Evolutionary conservation across 2,113 vertebrate species (phyloP), one percentile per base, ranked within the genome.

Genomic region (Aepyceros melampus): DNA sequence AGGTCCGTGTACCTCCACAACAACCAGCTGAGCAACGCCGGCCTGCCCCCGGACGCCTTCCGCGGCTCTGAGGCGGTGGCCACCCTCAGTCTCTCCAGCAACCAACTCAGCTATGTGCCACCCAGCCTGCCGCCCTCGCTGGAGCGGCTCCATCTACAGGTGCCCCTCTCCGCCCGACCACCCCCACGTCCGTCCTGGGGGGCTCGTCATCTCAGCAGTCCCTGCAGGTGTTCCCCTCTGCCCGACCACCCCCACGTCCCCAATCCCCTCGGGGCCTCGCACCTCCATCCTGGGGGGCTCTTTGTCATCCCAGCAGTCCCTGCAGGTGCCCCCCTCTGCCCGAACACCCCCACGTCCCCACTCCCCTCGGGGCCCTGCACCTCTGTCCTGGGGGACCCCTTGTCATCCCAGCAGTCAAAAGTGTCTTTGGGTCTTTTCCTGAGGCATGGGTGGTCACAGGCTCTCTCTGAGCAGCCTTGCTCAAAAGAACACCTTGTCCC

Each of bases 1-100:
- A 99, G 98, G 96, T 98, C 98, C 4, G 98, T 99, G 87, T 98
- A 98, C 95, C 98, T 99, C 33, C 98, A 99, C 96, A 97, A 98
- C 98, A 99, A 99, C 89, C 95, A 96, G 92, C 96, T 99, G 94
- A 97, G 62, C 92, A 98, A 98, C 2, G 16, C 95, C 0, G 98
- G 98, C 17, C 96, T 99, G 85, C 98, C 98, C 27, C 88, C 91
- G 0, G 64, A 98, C 5, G 97, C 98, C 89, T 98, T 99, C 96
- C 97, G 15, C 0, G 98, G 98, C 78, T 99, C 98, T 0, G 96
- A 98, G 45, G 97, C 97, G 2, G n/a, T 99, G 9, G n/a, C 84
- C 87, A 98, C 96, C 71, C 97, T 99, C 47, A 98, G 98, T 78
- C 95, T 99, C 49, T 99, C 98, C 96, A 98, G 83, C 97, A 99